These are phyloP conservation scores for Hypotaenidia okinawae DNA, from an alignment of 2,797 vertebrate genomes.

Conservation along the genomic window DNA sequence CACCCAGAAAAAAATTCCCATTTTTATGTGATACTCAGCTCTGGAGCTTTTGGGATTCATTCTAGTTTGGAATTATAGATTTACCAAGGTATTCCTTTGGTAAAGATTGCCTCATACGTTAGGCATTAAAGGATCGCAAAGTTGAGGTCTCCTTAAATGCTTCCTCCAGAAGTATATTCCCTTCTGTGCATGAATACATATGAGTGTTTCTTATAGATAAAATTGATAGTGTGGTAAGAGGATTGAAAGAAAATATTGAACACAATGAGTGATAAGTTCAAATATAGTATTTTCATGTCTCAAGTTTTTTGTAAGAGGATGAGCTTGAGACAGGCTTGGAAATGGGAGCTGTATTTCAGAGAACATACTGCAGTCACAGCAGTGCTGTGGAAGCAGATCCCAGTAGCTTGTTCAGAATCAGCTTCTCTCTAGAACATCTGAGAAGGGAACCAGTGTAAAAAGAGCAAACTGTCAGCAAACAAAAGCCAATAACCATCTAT, in stretches of 20 bases:
- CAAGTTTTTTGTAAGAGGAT: not conserved
- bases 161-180: not conserved
- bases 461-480: not conserved
- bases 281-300: constrained; percentile 25
- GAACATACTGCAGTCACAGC: not conserved
- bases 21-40: not conserved
- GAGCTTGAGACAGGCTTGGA: constrained; percentile 6
- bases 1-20: not conserved
- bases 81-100: not conserved
- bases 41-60: not conserved
- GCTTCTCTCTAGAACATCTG: not conserved
- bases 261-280: not conserved
- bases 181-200: not conserved
- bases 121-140: not conserved
- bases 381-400: not conserved
- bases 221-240: not conserved
- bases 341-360: not conserved
- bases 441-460: not conserved
- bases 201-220: constrained; percentile 1
- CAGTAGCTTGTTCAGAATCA: not conserved
- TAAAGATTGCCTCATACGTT: not conserved
- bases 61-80: not conserved
- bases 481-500: not conserved
- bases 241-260: constrained; percentile 48
- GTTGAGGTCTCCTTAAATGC: not conserved